Evolutionary conservation across 2,113 vertebrate genomes (phyloP).

Genomic region (Centrocercus urophasianus): DNA sequence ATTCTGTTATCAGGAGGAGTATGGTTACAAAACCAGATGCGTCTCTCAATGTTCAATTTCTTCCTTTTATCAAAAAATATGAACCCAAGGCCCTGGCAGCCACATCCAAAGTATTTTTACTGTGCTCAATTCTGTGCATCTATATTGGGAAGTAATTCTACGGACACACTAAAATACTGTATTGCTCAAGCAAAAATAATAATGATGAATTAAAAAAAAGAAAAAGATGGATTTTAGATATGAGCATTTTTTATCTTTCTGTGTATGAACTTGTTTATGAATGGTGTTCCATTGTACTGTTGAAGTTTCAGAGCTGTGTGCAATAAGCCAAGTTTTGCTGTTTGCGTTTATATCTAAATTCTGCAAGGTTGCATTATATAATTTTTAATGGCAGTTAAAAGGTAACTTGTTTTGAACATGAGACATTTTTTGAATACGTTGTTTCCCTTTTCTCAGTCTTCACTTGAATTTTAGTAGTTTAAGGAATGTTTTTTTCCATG

Average conservation of each 20-base stretch:
- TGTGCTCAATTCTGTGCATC: background rate
- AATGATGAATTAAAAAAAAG: background rate
- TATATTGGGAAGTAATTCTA: background rate
- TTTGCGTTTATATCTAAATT: background rate
- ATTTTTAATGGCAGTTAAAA: background rate
- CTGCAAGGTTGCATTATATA: background rate
- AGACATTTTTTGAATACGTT: background rate
- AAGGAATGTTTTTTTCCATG: background rate
- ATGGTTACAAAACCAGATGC: background rate
- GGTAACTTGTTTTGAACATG: background rate
- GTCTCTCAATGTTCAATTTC: background rate
- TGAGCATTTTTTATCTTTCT: background rate
- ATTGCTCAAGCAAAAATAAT: background rate
- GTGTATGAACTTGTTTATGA: background rate
- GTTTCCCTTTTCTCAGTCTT: background rate
- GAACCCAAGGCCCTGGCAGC: background rate
- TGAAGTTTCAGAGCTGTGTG: background rate
- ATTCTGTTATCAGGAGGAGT: background rate
- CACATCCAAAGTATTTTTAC: background rate
- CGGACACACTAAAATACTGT: background rate
- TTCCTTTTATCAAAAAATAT: background rate
- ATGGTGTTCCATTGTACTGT: background rate
- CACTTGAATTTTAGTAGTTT: background rate
- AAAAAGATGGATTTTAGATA: background rate
- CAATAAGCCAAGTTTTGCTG: background rate